These are phyloP conservation scores for Leptodactylus fallax DNA, from an alignment of 2,797 vertebrate genomes.

Conservation along the genomic window DNA sequence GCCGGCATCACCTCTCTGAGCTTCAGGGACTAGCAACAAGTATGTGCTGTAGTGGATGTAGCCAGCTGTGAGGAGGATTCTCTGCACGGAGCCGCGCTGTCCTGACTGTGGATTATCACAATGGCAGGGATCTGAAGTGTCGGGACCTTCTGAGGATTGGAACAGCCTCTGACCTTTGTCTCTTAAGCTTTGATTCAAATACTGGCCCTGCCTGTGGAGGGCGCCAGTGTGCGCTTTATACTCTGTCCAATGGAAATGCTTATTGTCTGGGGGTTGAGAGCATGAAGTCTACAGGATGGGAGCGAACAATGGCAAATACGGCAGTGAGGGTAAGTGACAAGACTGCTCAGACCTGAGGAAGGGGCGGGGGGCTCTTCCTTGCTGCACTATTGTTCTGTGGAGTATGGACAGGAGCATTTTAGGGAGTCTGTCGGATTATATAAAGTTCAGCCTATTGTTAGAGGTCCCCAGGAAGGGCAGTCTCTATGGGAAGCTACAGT, in stretches of 20 bases:
- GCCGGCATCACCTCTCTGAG: not conserved
- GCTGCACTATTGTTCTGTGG: not conserved
- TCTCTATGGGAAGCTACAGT: not conserved
- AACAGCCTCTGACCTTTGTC: not conserved
- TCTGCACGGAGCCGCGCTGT: not conserved
- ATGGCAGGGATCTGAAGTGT: constrained; percentile 19
- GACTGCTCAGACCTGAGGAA: not conserved
- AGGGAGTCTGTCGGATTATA: not conserved
- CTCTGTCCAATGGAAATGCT: constrained; percentile 45
- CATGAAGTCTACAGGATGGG: constrained; percentile 95
- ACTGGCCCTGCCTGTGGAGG: constrained; percentile 29
- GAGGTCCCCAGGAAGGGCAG: not conserved
- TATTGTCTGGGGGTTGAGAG: constrained; percentile 71
- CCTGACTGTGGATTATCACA: constrained; percentile 52
- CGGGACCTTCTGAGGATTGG: not conserved
- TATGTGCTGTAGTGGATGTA: not conserved
- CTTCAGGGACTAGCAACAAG: constrained; percentile 41
- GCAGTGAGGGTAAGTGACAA: constrained; percentile 92
- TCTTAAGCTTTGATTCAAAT: not conserved
- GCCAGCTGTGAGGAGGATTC: not conserved
- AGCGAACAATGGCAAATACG: constrained; percentile 97
- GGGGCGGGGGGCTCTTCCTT: not conserved
- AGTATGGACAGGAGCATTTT: not conserved
- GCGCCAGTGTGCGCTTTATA: not conserved
- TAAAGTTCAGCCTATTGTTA: not conserved